Evolutionary conservation across 2,113 vertebrate genomes (phyloP).

Genomic region (Rhagologus leucostigma): DNA sequence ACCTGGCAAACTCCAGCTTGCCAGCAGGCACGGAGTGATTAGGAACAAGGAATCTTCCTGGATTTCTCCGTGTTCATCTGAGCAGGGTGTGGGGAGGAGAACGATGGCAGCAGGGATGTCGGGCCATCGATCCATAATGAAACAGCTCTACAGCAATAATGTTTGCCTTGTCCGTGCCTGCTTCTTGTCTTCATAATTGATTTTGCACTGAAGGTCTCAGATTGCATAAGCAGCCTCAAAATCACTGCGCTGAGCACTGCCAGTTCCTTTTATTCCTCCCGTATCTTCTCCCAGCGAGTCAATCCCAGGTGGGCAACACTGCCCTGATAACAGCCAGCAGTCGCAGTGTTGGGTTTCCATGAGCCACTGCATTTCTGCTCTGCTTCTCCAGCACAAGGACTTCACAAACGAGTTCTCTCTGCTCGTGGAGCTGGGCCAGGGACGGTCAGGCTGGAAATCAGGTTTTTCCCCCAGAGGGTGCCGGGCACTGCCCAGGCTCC

Average conservation of each 20-base stretch:
- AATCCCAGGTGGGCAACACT: neutral
- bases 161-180: neutral
- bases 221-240: neutral
- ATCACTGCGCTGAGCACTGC: neutral
- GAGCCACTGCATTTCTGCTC: neutral
- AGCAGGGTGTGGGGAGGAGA: neutral
- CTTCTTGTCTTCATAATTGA: neutral
- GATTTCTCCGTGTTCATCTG: neutral
- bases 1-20: neutral
- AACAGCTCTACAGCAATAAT: neutral
- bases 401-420: neutral
- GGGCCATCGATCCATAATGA: neutral
- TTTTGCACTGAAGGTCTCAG: neutral
- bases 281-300: neutral
- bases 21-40: neutral
- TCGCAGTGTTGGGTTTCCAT: neutral
- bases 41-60: neutral
- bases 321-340: neutral
- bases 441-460: accelerated
- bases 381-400: neutral
- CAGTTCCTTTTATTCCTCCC: neutral
- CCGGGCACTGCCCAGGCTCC: neutral
- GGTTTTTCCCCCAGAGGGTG: neutral
- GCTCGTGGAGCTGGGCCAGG: neutral
- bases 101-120: neutral